Conservation (phyloP, 2,113 vertebrate genomes). For the Hyperopisus bebe region DNA sequence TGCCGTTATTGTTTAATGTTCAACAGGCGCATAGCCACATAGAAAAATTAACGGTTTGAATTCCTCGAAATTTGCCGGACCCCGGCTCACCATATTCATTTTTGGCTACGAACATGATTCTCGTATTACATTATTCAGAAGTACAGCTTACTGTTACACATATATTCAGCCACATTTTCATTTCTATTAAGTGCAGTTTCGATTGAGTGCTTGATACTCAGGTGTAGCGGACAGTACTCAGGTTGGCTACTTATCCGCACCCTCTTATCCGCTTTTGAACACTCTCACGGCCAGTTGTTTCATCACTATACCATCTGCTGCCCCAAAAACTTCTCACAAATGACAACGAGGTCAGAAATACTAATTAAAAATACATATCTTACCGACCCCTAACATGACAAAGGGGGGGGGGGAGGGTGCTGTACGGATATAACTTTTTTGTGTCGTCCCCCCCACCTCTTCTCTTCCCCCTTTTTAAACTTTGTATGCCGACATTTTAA, state of each 20-base stretch:
- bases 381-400: background rate
- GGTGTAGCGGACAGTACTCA: background rate
- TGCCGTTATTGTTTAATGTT: background rate
- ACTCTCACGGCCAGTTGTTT: background rate
- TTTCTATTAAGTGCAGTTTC: background rate
- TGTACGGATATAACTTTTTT: background rate
- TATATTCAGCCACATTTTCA: background rate
- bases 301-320: background rate
- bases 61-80: background rate
- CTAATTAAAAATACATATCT: constrained; percentile 9
- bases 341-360: background rate
- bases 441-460: background rate
- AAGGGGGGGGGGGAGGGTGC: background rate
- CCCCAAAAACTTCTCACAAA: background rate
- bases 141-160: background rate
- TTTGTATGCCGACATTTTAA: background rate
- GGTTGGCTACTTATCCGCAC: background rate
- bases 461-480: background rate
- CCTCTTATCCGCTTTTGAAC: background rate
- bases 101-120: background rate
- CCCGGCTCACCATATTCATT: background rate
- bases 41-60: background rate
- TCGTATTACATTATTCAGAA: background rate
- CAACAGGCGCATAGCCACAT: background rate
- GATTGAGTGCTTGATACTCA: background rate